Percentiles rank a stretch among this genome's conserved stretches.
Conservation (phyloP, 2,888 invertebrate genomes). For the Phasia obesa region DNA sequence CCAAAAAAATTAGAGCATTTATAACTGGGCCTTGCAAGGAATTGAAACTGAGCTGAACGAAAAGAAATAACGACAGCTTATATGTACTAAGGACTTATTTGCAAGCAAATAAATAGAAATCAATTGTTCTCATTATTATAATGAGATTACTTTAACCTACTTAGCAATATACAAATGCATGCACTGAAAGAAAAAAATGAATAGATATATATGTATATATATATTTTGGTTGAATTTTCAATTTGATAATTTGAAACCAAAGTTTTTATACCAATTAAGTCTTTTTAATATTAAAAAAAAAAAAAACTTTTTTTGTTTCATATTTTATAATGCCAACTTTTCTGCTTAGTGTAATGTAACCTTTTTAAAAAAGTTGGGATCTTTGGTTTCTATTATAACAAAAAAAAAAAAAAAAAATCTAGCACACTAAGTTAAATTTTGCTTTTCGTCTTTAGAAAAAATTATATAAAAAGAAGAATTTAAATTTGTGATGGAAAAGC, state of each 20-base stretch:
- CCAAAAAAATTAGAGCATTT: slow-evolving; percentile 57
- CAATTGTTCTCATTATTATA: slow-evolving; percentile 82
- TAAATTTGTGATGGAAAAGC: slow-evolving; percentile 33
- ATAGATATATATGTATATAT: background rate
- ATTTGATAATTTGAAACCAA: background rate
- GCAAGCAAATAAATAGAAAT: slow-evolving; percentile 78
- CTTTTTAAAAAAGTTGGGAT: background rate
- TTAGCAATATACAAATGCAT: slow-evolving; percentile 75
- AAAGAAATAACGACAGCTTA: slow-evolving; percentile 37
- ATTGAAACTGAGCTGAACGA: slow-evolving; percentile 8
- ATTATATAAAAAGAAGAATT: slow-evolving; percentile 33
- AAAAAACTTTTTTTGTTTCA: background rate
- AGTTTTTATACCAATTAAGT: background rate
- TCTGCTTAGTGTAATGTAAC: slow-evolving; percentile 17
- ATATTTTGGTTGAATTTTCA: background rate
- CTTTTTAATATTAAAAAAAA: background rate
- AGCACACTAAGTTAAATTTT: too few relatives aligned
- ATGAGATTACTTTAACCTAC: slow-evolving; percentile 81
- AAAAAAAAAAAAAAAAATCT: too few relatives aligned
- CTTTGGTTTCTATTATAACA: slow-evolving; percentile 19
- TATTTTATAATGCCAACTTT: background rate
- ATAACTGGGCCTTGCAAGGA: slow-evolving; percentile 41
- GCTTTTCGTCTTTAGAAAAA: too few relatives aligned
- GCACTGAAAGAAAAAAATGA: slow-evolving; percentile 46
- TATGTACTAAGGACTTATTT: slow-evolving; percentile 66